Conservation (phyloP, 2,888 invertebrate genomes). For the Megalurothrips usitatus region DNA sequence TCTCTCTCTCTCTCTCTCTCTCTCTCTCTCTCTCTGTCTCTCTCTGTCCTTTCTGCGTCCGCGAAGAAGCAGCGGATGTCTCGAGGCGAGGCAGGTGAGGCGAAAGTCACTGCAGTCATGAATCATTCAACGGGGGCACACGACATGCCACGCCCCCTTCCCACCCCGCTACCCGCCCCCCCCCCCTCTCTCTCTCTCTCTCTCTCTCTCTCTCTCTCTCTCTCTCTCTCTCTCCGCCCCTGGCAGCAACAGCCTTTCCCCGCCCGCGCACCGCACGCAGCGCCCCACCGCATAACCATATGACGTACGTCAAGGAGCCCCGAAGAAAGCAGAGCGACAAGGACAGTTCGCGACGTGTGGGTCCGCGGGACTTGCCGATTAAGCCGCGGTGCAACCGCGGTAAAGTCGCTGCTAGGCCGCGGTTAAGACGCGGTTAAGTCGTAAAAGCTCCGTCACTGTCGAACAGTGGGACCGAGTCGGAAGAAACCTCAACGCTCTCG, state of each 20-base stretch:
- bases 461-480: no score
- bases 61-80: neutral
- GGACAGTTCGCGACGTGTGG: no score
- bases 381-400: no score
- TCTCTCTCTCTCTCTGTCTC: neutral
- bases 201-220: constrained; percentile 13
- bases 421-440: no score
- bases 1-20: neutral
- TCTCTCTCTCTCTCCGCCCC: constrained; percentile 5
- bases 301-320: no score
- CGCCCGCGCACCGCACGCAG: neutral
- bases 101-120: constrained; percentile 24
- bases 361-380: no score
- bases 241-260: neutral
- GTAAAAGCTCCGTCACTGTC: no score
- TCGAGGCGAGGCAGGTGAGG: neutral
- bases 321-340: no score
- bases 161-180: neutral
- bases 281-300: neutral
- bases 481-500: no score
- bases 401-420: no score
- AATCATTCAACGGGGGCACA: constrained; percentile 14
- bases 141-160: neutral
- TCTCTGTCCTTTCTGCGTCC: neutral
- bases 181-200: no score